Evolutionary conservation across 2,888 invertebrate genomes (phyloP).

Genomic region (Pseudococcus viburni): DNA sequence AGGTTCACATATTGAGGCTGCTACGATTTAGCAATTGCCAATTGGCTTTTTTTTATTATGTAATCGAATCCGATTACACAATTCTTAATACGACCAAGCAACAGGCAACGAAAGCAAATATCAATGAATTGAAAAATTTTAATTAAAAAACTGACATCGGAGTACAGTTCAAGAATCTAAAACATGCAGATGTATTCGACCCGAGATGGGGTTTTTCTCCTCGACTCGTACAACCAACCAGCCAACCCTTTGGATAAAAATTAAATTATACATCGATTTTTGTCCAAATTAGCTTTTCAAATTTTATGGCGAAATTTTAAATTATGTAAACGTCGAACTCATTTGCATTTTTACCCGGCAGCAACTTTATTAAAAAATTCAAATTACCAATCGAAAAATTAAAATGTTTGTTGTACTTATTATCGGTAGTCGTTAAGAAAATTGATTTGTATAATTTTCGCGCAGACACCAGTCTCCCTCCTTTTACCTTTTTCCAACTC

Average conservation of each 20-base stretch:
- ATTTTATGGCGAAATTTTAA: constrained; percentile 55
- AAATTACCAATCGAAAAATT: constrained; percentile 58
- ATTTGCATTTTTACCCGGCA: constrained; percentile 38
- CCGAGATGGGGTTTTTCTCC: background rate
- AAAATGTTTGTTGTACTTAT: constrained; percentile 58
- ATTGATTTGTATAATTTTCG: constrained; percentile 55
- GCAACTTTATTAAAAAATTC: constrained; percentile 56
- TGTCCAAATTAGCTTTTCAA: constrained; percentile 56
- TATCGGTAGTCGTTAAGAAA: constrained; percentile 57
- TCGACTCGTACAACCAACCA: background rate
- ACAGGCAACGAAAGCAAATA: constrained; percentile 40
- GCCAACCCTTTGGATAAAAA: constrained; percentile 48
- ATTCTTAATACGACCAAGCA: constrained; percentile 8
- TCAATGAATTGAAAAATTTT: constrained; percentile 56
- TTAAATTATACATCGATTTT: constrained; percentile 58
- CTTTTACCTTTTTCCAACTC: background rate
- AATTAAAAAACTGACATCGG: constrained; percentile 53
- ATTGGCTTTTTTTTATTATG: background rate
- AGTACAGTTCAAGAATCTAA: constrained; percentile 31
- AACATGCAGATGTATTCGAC: constrained; percentile 34
- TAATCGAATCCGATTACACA: background rate
- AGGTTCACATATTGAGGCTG: constrained; percentile 1
- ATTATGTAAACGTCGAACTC: constrained; percentile 47
- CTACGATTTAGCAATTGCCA: background rate
- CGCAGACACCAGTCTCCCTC: background rate